These are phyloP conservation scores for Sussaba pulchella DNA, from an alignment of 2,888 invertebrate species.

Conservation along the genomic window DNA sequence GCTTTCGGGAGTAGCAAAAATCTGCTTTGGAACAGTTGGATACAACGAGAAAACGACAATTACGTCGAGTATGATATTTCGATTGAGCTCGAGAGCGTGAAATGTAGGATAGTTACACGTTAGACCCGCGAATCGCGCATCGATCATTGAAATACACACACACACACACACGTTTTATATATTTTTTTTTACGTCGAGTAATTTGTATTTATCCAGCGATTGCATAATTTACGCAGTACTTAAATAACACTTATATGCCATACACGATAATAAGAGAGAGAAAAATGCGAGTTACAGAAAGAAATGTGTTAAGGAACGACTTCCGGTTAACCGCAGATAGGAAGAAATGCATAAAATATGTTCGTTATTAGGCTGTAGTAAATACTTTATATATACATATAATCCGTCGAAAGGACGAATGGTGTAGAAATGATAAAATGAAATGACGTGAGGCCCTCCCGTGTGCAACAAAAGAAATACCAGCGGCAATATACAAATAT, in stretches of 20 bases:
- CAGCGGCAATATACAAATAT: constrained; percentile 10
- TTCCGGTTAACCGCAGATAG: constrained; percentile 40
- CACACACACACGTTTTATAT: constrained; percentile 72
- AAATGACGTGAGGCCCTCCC: constrained; percentile 49
- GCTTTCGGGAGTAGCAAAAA: constrained; percentile 51
- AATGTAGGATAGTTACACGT: constrained; percentile 22
- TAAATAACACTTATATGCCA: constrained; percentile 53
- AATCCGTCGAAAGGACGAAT: constrained; percentile 45
- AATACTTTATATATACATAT: constrained; percentile 44
- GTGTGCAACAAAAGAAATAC: constrained; percentile 32
- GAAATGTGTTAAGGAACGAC: constrained; percentile 36
- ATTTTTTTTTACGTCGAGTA: constrained; percentile 78
- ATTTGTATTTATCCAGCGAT: constrained; percentile 73
- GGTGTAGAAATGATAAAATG: constrained; percentile 53
- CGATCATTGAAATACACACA: constrained; percentile 40
- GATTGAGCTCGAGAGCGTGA: constrained; percentile 29
- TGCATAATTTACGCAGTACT: constrained; percentile 63
- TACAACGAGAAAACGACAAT: constrained; percentile 51
- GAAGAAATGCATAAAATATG: constrained; percentile 46
- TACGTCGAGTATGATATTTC: not conserved
- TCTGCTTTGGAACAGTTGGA: constrained; percentile 68
- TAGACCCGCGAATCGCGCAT: constrained; percentile 24
- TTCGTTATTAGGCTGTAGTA: constrained; percentile 53
- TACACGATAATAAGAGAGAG: not conserved
- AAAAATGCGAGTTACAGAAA: constrained; percentile 18